Percentiles rank a stretch among this genome's conserved stretches.
phyloP scores from a whole-genome alignment of 2,888 invertebrate genomes.

The Platycheirus rosarum region DNA sequence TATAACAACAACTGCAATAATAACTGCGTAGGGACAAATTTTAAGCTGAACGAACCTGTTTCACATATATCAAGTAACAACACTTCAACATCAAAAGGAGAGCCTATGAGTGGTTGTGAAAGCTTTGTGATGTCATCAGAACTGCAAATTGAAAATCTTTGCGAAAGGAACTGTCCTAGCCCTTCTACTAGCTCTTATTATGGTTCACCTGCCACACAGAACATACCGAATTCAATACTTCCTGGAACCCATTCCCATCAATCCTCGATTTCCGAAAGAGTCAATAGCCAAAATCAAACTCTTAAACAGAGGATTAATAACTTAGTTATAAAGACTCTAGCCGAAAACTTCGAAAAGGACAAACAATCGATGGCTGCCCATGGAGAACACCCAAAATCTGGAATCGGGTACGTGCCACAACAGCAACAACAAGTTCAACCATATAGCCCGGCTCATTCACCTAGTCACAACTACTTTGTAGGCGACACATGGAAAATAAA shows the following conservation, averaged over 20 bases:
- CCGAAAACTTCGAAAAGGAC: constrained; percentile 89
- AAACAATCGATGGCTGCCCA: constrained; percentile 79
- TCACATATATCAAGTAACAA: constrained; percentile 77
- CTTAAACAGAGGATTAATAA: constrained; percentile 94
- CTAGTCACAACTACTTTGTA: constrained; percentile 83
- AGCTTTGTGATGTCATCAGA: constrained; percentile 81
- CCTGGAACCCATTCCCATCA: constrained; percentile 51
- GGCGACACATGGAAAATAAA: constrained; percentile 92
- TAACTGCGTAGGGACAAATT: constrained; percentile 79
- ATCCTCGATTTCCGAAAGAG: constrained; percentile 80
- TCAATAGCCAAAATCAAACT: constrained; percentile 86
- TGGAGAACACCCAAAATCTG: constrained; percentile 66
- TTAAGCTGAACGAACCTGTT: constrained; percentile 82
- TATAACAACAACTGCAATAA: constrained; percentile 74
- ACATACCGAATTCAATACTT: constrained; percentile 27
- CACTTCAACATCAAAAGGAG: constrained; percentile 77
- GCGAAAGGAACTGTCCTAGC: constrained; percentile 82
- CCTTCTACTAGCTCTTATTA: constrained; percentile 86
- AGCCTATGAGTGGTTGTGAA: constrained; percentile 82
- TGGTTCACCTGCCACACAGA: constrained; percentile 76
- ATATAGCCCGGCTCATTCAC: constrained; percentile 80
- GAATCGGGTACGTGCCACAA: constrained; percentile 75
- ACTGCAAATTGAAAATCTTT: constrained; percentile 82
- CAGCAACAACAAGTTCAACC: constrained; percentile 75
- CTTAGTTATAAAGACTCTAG: constrained; percentile 93